phyloP scores from a whole-genome alignment of 2,797 vertebrate genomes.

The Falco naumanni region DNA sequence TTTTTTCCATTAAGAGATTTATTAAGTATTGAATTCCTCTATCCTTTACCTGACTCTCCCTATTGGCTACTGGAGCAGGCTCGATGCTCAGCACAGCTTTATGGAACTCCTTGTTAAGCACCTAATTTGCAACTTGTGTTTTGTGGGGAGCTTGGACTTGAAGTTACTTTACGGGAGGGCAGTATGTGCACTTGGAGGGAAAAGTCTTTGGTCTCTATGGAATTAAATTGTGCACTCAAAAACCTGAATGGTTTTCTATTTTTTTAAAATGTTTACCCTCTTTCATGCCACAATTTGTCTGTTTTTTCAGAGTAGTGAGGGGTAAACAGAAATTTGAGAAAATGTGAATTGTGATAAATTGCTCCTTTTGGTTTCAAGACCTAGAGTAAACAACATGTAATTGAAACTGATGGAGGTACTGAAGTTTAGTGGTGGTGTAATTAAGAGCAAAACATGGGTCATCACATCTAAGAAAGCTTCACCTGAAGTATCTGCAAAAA shows the following conservation, averaged over 20 bases:
- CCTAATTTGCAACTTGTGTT: neutral
- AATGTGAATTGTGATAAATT: conserved; percentile 7
- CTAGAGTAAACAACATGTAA: neutral
- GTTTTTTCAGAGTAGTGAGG: neutral
- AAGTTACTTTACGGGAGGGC: neutral
- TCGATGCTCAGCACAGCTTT: neutral
- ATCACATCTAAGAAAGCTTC: neutral
- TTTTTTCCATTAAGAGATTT: neutral
- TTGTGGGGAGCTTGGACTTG: neutral
- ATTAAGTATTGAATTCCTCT: neutral
- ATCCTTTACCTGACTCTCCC: neutral
- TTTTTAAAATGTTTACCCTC: neutral
- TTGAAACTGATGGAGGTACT: neutral
- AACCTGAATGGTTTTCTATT: neutral
- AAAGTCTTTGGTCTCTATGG: neutral
- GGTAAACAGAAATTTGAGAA: neutral
- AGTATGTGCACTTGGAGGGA: neutral
- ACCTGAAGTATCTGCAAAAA: neutral
- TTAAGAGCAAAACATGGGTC: neutral
- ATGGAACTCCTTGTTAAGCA: neutral
- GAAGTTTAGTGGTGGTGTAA: neutral
- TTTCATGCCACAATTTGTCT: neutral
- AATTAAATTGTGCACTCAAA: neutral
- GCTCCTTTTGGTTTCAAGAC: neutral
- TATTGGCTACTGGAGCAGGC: neutral